Conservation (phyloP, 2,888 invertebrate species). For the Dermolepida albohirtum region DNA sequence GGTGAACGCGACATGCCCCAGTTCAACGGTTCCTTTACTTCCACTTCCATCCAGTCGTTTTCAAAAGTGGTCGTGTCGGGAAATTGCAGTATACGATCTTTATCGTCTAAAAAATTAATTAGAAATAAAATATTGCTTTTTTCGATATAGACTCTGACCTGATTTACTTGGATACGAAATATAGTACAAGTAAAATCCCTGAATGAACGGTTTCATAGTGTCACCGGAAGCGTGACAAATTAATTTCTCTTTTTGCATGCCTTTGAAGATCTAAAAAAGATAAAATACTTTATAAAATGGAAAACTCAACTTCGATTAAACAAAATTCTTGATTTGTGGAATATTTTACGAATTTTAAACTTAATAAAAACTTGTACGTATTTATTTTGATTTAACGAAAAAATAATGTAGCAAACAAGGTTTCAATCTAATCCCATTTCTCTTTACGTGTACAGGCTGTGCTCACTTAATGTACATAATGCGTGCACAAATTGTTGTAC, state of each 20-base stretch:
- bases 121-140: neutral
- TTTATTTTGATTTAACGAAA: too few relatives aligned
- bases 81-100: conserved; percentile 12
- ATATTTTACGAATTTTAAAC: too few relatives aligned
- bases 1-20: conserved; percentile 57
- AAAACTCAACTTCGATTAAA: too few relatives aligned
- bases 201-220: conserved; percentile 79
- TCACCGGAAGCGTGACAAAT: conserved; percentile 95
- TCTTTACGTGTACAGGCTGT: too few relatives aligned
- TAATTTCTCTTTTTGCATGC: conserved; percentile 79
- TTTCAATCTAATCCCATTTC: too few relatives aligned
- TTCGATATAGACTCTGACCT: neutral
- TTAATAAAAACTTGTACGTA: too few relatives aligned
- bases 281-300: too few relatives aligned
- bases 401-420: too few relatives aligned
- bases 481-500: too few relatives aligned
- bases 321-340: too few relatives aligned
- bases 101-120: neutral
- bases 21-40: conserved; percentile 73
- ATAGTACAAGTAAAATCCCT: conserved; percentile 94
- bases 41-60: conserved; percentile 93
- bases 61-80: conserved; percentile 83
- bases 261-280: conserved; percentile 66
- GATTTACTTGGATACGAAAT: conserved; percentile 69
- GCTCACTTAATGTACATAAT: too few relatives aligned